Base-by-base conservation (phyloP, 2,888 invertebrate species). In the Cantharis rufa region DNA sequence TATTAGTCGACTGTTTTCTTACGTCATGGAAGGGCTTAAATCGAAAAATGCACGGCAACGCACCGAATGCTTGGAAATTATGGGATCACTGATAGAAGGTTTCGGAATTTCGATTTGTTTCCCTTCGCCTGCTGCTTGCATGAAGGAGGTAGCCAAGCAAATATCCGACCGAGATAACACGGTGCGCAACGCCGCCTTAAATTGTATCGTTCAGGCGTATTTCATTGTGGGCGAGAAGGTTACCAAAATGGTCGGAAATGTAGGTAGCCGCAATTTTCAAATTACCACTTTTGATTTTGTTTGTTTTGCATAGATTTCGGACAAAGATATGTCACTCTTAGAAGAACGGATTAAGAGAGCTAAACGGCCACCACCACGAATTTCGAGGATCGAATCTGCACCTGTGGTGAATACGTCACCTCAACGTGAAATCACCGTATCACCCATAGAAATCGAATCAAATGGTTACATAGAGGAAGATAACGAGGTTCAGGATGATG, bases 1-100 rank as follows among this genome's bases (percentile, higher is more conserved):
- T 0, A 94, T 95, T 32, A 94, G 94, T 78, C 97, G 97, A 87
- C 90, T 98, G 80, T 98, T 97, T 85, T 92, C 93, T 0, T 96
- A 95, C 83, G 90, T 98, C 15, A 95, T 98, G 94, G 98, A 99
- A 83, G 99, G 98, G 1, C 89, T 98, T 13, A 97, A 98, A 86
- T 97, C 98, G 0, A 99, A 99, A 88, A 99, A 98, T 88, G 96
- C 98, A 0, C 92, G 98, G 63, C 98, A 98, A 87, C 92, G 98
- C 84, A 95, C 98, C 89, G 99, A 98, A 88, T 98, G 99, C 86
- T 90, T 99, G 74, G 98, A 98, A 83, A 96, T 98, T 86, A 91
- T 99, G 85, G 94, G 96, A 0, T 92, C 92, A 76, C 90, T 98
- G 72, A 94, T 98, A 72, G 96, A 96, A 87, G 92, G 91, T 66